These are phyloP conservation scores for Eutolmus rufibarbis DNA, from an alignment of 2,888 invertebrate species.

Conservation along the genomic window DNA sequence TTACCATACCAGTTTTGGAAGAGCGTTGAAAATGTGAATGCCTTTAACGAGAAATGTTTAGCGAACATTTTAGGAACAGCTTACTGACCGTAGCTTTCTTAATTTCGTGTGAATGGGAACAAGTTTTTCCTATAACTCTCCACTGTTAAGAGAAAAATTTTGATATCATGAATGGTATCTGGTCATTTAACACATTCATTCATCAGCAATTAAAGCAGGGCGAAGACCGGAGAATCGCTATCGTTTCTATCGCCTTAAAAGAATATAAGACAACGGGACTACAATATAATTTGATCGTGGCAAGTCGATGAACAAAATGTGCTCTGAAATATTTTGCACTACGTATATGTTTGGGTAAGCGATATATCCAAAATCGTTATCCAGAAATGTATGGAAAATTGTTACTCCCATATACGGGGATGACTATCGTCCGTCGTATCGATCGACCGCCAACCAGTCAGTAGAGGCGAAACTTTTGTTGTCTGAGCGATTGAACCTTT, in stretches of 20 bases:
- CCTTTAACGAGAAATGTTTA: background rate
- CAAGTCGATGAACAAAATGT: background rate
- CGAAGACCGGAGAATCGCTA: background rate
- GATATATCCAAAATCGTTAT: conserved; percentile 25
- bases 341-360: background rate
- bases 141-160: background rate
- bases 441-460: conserved; percentile 7
- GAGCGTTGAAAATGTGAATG: background rate
- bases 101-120: background rate
- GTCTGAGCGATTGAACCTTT: conserved; percentile 31
- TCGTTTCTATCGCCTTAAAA: background rate
- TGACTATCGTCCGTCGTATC: conserved; percentile 3
- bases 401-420: conserved; percentile 34
- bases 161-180: background rate
- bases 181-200: background rate
- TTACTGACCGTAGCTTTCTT: background rate
- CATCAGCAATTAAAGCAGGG: conserved; percentile 3
- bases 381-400: conserved; percentile 34
- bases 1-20: background rate
- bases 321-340: background rate
- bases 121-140: background rate
- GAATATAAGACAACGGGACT: conserved; percentile 20
- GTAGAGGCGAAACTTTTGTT: conserved; percentile 30
- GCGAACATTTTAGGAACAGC: background rate
- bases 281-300: background rate